Percentiles rank a stretch among this genome's conserved stretches.
phyloP scores from a whole-genome alignment of 2,888 invertebrate species.

The Oxyteleia sp. region DNA sequence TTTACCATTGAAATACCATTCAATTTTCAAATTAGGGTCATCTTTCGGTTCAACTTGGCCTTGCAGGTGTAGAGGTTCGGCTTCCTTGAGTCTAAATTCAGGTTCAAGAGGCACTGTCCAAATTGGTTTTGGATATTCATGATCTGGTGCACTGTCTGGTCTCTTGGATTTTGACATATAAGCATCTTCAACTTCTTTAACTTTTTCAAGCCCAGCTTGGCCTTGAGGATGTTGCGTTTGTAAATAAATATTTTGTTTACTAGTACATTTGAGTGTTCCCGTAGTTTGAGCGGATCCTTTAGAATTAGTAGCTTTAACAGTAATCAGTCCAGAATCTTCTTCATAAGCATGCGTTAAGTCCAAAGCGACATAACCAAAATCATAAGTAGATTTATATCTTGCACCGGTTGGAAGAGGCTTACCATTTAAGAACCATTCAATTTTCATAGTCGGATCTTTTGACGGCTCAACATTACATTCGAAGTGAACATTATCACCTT shows the following conservation, averaged over 20 bases:
- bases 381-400: conserved; percentile 96
- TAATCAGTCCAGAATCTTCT: conserved; percentile 97
- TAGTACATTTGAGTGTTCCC: conserved; percentile 94
- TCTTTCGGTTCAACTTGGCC: conserved; percentile 98
- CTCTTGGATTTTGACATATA: conserved; percentile 92
- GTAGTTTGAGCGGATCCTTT: conserved; percentile 97
- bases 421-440: conserved; percentile 98
- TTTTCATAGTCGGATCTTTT: conserved; percentile 95
- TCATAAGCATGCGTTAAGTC: conserved; percentile 96
- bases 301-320: conserved; percentile 95
- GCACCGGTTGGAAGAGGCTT: conserved; percentile 95
- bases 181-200: conserved; percentile 96
- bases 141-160: conserved; percentile 91
- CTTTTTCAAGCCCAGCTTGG: conserved; percentile 95
- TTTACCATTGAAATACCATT: conserved; percentile 98
- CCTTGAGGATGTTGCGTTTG: conserved; percentile 99
- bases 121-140: conserved; percentile 94
- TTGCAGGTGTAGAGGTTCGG: conserved; percentile 96
- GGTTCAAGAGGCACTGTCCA: conserved; percentile 94
- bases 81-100: conserved; percentile 94
- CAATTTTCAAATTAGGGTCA: conserved; percentile 96
- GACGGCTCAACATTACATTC: conserved; percentile 97
- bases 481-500: conserved; percentile 96
- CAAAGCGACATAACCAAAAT: conserved; percentile 98
- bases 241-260: conserved; percentile 93